Conservation (phyloP, 2,797 vertebrate species). For the Intellagama lesueurii region DNA sequence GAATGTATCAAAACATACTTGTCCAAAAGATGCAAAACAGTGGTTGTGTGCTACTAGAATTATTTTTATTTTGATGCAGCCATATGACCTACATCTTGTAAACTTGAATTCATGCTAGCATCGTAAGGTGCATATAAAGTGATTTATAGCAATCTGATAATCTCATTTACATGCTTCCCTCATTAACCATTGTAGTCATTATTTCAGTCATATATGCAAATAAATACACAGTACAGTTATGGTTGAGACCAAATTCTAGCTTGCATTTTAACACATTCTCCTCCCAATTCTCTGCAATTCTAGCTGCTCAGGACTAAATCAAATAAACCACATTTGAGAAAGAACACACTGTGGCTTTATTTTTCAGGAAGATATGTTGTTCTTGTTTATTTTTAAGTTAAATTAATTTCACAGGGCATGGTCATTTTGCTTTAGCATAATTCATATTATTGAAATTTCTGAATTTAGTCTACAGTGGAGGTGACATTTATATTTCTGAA, state of each 20-base stretch:
- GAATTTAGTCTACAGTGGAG: not conserved
- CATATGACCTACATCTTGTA: conserved; percentile 33
- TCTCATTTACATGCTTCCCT: conserved; percentile 12
- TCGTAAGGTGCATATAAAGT: conserved; percentile 1
- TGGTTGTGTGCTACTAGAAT: not conserved
- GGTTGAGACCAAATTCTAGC: conserved; percentile 19
- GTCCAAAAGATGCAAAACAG: not conserved
- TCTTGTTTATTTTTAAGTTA: conserved; percentile 31
- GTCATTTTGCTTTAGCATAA: not conserved
- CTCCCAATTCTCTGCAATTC: not conserved
- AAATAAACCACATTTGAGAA: conserved; percentile 15
- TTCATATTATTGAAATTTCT: not conserved
- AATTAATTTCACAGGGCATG: conserved; percentile 23
- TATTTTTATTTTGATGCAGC: conserved; percentile 5
- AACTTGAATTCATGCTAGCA: conserved; percentile 6
- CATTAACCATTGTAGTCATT: conserved; percentile 32
- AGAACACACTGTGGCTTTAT: conserved; percentile 38
- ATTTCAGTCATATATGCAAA: conserved; percentile 34
- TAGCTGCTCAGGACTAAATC: not conserved
- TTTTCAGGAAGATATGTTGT: conserved; percentile 42
- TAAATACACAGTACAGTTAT: not conserved
- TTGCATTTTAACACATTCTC: conserved; percentile 22
- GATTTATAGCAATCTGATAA: conserved; percentile 13
- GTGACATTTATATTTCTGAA: not conserved
- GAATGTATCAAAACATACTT: not conserved